A percentile compares a stretch with the other conserved stretches of the same genome.
Evolutionary conservation across 1,140 invertebrate species (phyloP).

Genomic region (Lepidurus packardi): DNA sequence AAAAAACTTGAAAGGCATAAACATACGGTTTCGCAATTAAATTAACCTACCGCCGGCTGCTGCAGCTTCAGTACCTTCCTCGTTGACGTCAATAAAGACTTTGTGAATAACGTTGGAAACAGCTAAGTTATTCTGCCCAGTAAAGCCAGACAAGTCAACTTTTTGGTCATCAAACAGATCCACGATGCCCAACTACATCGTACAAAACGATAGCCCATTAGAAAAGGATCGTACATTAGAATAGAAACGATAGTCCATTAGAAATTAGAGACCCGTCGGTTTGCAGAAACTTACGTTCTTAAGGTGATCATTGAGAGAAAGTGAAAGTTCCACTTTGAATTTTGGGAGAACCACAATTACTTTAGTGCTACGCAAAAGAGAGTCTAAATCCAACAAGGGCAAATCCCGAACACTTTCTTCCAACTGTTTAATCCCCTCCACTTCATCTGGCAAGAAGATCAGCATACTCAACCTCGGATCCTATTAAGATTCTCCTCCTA

Average conservation of each 20-base stretch:
- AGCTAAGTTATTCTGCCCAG: constrained; percentile 49
- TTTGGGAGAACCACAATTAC: constrained; percentile 65
- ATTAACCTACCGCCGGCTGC: constrained; percentile 59
- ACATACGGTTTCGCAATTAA: background rate
- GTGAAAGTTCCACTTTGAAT: constrained; percentile 65
- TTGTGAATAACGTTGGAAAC: constrained; percentile 56
- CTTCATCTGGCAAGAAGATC: constrained; percentile 59
- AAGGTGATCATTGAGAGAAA: constrained; percentile 56
- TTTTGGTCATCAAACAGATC: constrained; percentile 56
- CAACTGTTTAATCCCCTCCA: constrained; percentile 54
- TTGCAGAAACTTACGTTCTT: constrained; percentile 38
- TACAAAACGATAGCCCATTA: background rate
- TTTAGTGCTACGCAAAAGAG: constrained; percentile 44
- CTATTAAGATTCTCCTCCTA: constrained; percentile 37
- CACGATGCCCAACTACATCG: constrained; percentile 56
- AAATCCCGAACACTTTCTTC: constrained; percentile 50
- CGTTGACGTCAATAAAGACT: constrained; percentile 57
- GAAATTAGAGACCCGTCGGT: background rate
- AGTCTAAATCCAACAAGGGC: constrained; percentile 51
- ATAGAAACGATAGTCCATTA: background rate
- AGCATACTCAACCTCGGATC: constrained; percentile 65
- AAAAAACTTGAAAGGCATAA: background rate
- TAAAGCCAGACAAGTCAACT: constrained; percentile 60
- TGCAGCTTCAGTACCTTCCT: constrained; percentile 69
- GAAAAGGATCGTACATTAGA: background rate